These are phyloP conservation scores for Brachystomella parvula DNA, from an alignment of 1,140 invertebrate species.

Conservation along the genomic window DNA sequence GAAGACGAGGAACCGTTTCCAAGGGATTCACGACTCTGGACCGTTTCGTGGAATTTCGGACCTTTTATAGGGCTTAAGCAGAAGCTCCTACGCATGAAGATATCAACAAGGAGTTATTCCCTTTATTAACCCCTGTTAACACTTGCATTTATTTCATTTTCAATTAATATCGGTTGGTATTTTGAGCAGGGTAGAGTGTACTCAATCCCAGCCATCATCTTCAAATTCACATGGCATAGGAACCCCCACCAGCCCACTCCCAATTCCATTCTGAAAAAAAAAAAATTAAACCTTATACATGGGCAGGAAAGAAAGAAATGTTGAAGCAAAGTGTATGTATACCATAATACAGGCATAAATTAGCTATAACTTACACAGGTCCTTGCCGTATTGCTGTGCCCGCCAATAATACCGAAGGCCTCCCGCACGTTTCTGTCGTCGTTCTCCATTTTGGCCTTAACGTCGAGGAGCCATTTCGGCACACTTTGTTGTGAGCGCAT, in stretches of 20 bases:
- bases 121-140: not conserved
- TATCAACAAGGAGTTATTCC: not conserved
- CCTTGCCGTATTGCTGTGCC: not conserved
- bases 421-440: not conserved
- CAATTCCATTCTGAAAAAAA: not conserved
- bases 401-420: not conserved
- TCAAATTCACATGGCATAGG: not conserved
- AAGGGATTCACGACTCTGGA: too few species aligned
- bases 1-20: too few species aligned
- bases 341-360: not conserved
- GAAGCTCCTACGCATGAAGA: not conserved
- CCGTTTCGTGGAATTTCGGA: too few species aligned
- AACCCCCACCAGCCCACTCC: not conserved
- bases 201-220: not conserved
- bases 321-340: not conserved
- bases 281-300: too few species aligned
- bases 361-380: not conserved
- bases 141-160: not conserved
- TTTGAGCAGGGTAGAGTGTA: not conserved
- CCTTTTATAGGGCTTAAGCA: not conserved
- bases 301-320: not conserved
- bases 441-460: not conserved
- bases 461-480: not conserved
- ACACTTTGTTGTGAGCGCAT: not conserved
- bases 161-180: not conserved